Evolutionary conservation across 2,888 invertebrate genomes (phyloP).

Genomic region (Embidobia sp.): DNA sequence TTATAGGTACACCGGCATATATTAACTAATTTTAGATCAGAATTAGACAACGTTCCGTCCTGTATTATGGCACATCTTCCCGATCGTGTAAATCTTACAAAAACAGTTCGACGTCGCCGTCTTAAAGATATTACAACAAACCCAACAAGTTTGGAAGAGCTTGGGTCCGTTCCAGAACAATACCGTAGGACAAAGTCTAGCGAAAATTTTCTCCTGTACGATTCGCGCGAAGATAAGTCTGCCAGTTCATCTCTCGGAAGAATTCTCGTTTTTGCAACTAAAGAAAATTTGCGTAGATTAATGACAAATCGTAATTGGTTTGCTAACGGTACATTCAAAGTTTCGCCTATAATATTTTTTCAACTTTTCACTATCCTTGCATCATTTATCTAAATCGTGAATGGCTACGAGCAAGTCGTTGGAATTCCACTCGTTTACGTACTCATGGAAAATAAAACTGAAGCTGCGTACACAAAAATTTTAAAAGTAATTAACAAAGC

Average conservation of each 20-base stretch:
- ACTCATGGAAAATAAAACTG: conserved; percentile 1
- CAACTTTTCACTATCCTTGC: conserved; percentile 1
- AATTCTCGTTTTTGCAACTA: not conserved
- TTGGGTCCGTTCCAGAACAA: too few relatives aligned
- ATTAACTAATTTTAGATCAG: too few relatives aligned
- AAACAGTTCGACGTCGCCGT: too few relatives aligned
- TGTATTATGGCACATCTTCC: too few relatives aligned
- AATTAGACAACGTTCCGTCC: too few relatives aligned
- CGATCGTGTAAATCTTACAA: too few relatives aligned
- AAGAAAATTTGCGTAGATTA: not conserved
- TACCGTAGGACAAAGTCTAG: too few relatives aligned
- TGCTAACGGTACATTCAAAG: not conserved
- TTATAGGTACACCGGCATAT: too few relatives aligned
- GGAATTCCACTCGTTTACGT: conserved; percentile 1
- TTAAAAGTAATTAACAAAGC: not conserved
- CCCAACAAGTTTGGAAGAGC: too few relatives aligned
- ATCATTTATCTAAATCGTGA: not conserved
- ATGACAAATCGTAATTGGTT: not conserved
- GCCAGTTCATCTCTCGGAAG: not conserved
- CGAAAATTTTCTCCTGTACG: not conserved
- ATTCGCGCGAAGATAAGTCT: not conserved
- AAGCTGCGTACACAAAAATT: conserved; percentile 9
- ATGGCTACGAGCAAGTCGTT: not conserved
- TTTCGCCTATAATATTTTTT: not conserved
- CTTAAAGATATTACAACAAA: too few relatives aligned